Base-by-base conservation (phyloP, 2,797 vertebrate species). In the Molothrus aeneus region DNA sequence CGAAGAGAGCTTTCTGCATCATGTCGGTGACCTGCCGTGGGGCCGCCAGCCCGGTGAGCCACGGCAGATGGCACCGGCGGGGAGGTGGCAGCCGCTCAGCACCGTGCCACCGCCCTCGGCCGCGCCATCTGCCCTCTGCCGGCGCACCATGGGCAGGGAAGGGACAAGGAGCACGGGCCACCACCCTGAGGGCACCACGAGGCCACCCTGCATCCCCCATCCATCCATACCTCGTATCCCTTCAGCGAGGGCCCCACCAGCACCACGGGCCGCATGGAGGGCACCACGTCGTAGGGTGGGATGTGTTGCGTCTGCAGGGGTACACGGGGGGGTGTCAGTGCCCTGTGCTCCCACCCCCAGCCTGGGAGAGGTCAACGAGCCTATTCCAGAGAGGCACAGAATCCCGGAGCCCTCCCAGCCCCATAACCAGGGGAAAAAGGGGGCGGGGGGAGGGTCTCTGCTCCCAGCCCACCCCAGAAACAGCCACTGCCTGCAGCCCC, bases 1-100 rank as follows among this genome's bases (percentile, higher is more conserved):
- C 99, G 77, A 99, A 99, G 75, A 99, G 98, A 54, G 99, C 99
- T 98, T 99, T 99, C 98, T 99, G 99, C 99, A 99, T 99, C 99
- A 99, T 99, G 94, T 99, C 99, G 21, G 99, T 99, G 96, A 99
- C 99, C 99, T 99, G 77, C 17, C 72, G 17, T 50, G n/a, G 18
- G 71, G 56, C 88, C 34, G 4, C 79, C 94, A 32, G 71, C 80
- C 32, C 71, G 3, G 70, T 72, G 81, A 86, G 90, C 66, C 56
- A 10, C 10, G 16, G 34, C 84, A 96, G 92, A 89, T 90, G 94
- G 89, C 77, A 73, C 6, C 22, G 6, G 59, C 75, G 9, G 94
- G 90, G 71, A 74, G 85, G 90, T 32, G 92, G 78, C 95, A 87
- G 86, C 82, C 34, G 1, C 72, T 45, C 28, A 28, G 90, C 32